Conservation (phyloP, 2,797 vertebrate species). For the Sternotherus odoratus region DNA sequence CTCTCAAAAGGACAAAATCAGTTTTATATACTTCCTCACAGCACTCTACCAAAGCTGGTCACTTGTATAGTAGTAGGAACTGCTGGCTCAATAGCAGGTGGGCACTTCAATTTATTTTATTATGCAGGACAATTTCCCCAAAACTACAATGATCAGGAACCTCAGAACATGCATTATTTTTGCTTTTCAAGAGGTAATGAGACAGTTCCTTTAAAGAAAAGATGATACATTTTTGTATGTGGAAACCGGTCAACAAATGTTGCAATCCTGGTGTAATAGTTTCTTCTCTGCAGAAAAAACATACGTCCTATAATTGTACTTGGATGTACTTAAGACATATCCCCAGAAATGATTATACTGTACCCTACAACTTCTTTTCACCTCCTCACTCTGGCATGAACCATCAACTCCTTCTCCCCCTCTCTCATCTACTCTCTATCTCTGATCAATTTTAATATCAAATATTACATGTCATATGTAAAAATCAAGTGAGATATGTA, state of each 20-base stretch:
- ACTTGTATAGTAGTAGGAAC: not conserved
- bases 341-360: not conserved
- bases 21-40: not conserved
- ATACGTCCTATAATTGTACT: not conserved
- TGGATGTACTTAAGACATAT: not conserved
- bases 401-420: not conserved
- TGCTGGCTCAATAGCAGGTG: not conserved
- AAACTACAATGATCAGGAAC: not conserved
- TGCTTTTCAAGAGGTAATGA: not conserved
- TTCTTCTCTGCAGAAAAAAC: not conserved
- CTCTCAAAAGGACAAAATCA: not conserved
- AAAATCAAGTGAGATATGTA: not conserved
- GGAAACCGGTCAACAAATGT: not conserved
- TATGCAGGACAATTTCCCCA: not conserved
- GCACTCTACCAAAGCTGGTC: not conserved
- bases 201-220: not conserved
- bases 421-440: not conserved
- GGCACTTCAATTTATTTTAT: not conserved
- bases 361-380: not conserved
- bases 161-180: not conserved
- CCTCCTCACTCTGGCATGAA: not conserved
- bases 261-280: not conserved
- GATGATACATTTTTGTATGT: fast-evolving
- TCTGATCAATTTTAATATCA: not conserved
- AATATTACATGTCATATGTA: not conserved